These are phyloP conservation scores for Yponomeuta malinellus DNA, from an alignment of 2,888 invertebrate species.

Conservation along the genomic window DNA sequence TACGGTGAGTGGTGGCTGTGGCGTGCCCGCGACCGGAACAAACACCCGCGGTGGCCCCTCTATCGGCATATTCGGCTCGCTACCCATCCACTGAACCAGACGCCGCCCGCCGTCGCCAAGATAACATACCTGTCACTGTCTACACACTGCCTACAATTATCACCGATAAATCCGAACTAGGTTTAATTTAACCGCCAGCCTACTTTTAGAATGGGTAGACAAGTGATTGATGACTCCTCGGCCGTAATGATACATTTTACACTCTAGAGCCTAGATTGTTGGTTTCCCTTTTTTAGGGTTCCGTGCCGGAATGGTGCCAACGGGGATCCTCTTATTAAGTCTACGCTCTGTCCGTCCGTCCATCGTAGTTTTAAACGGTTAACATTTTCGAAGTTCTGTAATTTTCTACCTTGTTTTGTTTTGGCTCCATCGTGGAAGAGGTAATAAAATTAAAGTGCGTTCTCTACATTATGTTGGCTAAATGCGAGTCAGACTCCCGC, in stretches of 20 bases:
- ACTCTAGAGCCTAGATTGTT: neutral
- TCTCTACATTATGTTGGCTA: too few relatives aligned
- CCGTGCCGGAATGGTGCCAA: too few relatives aligned
- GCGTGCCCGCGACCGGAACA: constrained; percentile 24
- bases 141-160: constrained; percentile 10
- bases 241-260: constrained; percentile 2
- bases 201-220: constrained; percentile 1
- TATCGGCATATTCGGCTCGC: constrained; percentile 12
- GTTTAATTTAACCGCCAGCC: constrained; percentile 4
- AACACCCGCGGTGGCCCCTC: constrained; percentile 24
- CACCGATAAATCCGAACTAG: constrained; percentile 11
- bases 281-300: neutral
- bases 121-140: constrained; percentile 30
- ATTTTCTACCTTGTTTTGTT: too few relatives aligned
- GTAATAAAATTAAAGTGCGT: too few relatives aligned
- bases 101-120: constrained; percentile 28
- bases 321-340: too few relatives aligned
- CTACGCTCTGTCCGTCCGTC: too few relatives aligned
- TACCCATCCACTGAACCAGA: constrained; percentile 14
- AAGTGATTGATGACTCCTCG: neutral
- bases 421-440: too few relatives aligned
- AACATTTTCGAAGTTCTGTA: too few relatives aligned
- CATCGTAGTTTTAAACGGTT: too few relatives aligned
- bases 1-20: constrained; percentile 17
- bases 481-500: too few relatives aligned